Evolutionary conservation across 2,113 vertebrate species (phyloP), one percentile per base, ranked within the genome.

Genomic region (Mobula birostris): DNA sequence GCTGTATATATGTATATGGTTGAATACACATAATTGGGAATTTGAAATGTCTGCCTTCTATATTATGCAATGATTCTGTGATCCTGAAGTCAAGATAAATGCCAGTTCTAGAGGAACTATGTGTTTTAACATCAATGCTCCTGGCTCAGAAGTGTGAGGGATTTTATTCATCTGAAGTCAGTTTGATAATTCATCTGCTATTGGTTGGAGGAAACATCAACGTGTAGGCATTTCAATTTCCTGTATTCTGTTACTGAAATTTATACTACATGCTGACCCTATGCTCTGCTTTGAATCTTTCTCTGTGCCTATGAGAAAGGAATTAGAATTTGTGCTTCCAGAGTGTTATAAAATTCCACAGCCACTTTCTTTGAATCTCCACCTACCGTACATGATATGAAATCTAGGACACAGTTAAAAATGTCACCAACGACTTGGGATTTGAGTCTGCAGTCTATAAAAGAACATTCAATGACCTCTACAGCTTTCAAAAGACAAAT

Each of bases 331-430:
- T 90, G 14, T 58, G n/a, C 66, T 90, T 66, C 4, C 56, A 29
- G 36, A 36, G 83, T 14, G 24, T 87, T 27, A 3, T 66, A 36
- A 66, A 90, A 90, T 27, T 66, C 1, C 61, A 66, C 85, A 36
- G 61, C 5, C 61, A 19, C 14, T 15, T 61, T 36, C n/a, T n/a
- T 90, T 63, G 6, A 90, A 63, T 90, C 85, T 68, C 85, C 85
- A 32, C 85, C 29, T 90, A 29, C 12, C 5, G n/a, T 66, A 66
- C 61, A 90, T 87, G 83, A 87, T 61, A 87, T 90, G 63, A 90
- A 90, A 90, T 90, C 85, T 90, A 90, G 85, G 85, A 66, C 85
- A 90, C 61, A 66, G 61, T 90, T 90, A 90, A 90, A 90, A 90
- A 90, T 90, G 85, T 90, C 61, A 63, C 85, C 66, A 90, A 66